A percentile compares a stretch with the other conserved stretches of the same genome.
phyloP scores from a whole-genome alignment of 2,797 vertebrate genomes.

The Steatocranus sp. region DNA sequence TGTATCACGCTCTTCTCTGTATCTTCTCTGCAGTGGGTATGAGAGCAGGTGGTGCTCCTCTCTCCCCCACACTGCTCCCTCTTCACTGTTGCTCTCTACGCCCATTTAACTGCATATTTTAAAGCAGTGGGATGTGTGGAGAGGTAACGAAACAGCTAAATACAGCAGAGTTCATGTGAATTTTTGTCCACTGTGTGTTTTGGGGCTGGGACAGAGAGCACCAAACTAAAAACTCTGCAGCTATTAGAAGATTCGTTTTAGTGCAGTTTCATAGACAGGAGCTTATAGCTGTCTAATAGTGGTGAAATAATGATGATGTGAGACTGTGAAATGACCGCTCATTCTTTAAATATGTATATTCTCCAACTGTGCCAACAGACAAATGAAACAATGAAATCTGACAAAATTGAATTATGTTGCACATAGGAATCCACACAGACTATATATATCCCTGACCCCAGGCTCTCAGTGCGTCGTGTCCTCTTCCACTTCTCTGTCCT shows the following conservation, averaged over 20 bases:
- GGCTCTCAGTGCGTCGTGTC: conserved; percentile 60
- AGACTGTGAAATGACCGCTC: conserved; percentile 14
- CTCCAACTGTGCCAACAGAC: conserved; percentile 17
- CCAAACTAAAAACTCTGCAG: neutral
- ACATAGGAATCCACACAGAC: conserved; percentile 4
- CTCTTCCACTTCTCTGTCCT: conserved; percentile 58
- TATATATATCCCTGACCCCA: conserved; percentile 62
- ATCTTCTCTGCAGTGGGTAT: conserved; percentile 24
- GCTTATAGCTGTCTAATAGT: neutral
- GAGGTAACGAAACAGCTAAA: neutral
- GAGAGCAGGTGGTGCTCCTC: conserved; percentile 19
- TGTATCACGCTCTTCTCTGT: neutral
- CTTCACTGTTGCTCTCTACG: neutral
- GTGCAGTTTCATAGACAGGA: neutral
- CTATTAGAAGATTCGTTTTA: neutral
- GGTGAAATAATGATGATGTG: conserved; percentile 35
- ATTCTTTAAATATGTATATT: conserved; percentile 33
- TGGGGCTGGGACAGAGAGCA: neutral
- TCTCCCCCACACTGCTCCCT: neutral
- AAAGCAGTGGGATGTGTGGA: neutral
- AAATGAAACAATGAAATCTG: conserved; percentile 44
- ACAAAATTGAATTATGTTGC: conserved; percentile 39
- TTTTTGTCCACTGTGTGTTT: neutral
- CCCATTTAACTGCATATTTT: conserved; percentile 21
- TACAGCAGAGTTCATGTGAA: neutral